Percentiles rank a stretch among this genome's conserved stretches.
These are phyloP conservation scores for Arge pagana DNA, from an alignment of 2,888 invertebrate genomes.

Conservation along the genomic window DNA sequence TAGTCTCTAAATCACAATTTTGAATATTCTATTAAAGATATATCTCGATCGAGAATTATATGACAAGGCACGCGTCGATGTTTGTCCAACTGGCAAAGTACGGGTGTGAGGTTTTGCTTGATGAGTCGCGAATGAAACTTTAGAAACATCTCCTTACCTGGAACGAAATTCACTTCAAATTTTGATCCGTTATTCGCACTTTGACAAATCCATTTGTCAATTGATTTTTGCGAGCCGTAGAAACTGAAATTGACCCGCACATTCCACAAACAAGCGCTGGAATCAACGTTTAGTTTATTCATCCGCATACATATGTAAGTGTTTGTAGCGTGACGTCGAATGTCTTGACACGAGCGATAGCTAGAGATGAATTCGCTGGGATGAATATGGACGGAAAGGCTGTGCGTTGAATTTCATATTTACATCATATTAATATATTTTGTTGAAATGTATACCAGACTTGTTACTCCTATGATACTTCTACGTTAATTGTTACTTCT, in stretches of 20 bases:
- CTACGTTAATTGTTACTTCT: slow-evolving; percentile 6
- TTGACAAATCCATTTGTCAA: too few species aligned
- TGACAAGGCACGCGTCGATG: too few species aligned
- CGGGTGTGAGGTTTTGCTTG: too few species aligned
- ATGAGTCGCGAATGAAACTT: too few species aligned
- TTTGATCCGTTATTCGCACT: too few species aligned
- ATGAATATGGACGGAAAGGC: slow-evolving; percentile 35
- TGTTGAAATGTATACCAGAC: slow-evolving; percentile 36
- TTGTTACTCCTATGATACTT: background rate
- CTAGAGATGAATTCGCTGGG: slow-evolving; percentile 1
- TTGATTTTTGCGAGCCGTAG: too few species aligned
- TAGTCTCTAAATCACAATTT: slow-evolving; percentile 31
- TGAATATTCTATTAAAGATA: slow-evolving; percentile 48
- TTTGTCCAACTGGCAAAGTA: too few species aligned
- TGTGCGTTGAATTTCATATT: slow-evolving; percentile 36
- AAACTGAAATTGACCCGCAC: too few species aligned
- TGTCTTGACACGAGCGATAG: background rate
- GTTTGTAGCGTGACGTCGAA: slow-evolving; percentile 6
- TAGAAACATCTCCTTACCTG: too few species aligned
- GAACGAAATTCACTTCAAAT: too few species aligned
- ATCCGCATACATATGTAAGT: slow-evolving; percentile 27
- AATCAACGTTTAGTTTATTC: too few species aligned
- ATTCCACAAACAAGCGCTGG: too few species aligned
- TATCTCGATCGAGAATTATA: slow-evolving; percentile 57
- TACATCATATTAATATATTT: slow-evolving; percentile 47